These are phyloP conservation scores for Hybognathus amarus DNA, from an alignment of 2,797 vertebrate species.

Conservation along the genomic window DNA sequence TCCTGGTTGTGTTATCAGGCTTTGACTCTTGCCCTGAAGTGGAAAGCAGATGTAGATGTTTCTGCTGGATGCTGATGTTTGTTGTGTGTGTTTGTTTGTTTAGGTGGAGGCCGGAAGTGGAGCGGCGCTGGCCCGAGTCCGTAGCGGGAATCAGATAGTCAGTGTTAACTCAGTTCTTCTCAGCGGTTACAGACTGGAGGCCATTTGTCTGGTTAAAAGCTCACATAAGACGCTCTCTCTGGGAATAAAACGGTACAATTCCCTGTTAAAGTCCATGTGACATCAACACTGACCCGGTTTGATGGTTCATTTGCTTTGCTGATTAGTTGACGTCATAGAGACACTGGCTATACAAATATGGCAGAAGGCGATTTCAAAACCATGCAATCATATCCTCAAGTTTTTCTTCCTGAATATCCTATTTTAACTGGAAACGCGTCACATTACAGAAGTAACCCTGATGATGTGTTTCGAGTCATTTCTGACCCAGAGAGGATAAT, in stretches of 20 bases:
- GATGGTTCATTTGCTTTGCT: not conserved
- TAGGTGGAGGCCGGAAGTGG: slow-evolving; percentile 90
- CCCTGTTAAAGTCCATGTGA: not conserved
- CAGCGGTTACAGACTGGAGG: slow-evolving; percentile 88
- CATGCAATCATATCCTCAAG: too few relatives aligned
- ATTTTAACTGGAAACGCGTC: not conserved
- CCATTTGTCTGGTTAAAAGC: slow-evolving; percentile 90
- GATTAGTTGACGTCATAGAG: not conserved
- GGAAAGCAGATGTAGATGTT: not conserved
- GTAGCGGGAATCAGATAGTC: slow-evolving; percentile 87
- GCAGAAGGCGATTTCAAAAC: too few relatives aligned
- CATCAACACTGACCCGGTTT: not conserved
- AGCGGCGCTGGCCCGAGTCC: slow-evolving; percentile 77
- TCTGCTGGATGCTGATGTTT: slow-evolving; percentile 20
- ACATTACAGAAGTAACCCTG: too few relatives aligned
- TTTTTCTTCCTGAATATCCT: too few relatives aligned
- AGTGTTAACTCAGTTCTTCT: slow-evolving; percentile 85
- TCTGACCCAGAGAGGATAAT: too few relatives aligned
- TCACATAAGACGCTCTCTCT: slow-evolving; percentile 84
- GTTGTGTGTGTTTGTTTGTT: slow-evolving; percentile 38
- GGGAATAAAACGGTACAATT: slow-evolving; percentile 83
- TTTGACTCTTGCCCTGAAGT: not conserved
- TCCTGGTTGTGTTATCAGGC: not conserved
- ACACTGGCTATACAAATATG: not conserved
- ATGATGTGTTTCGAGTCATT: too few relatives aligned